Evolutionary conservation across 2,888 invertebrate genomes (phyloP).

Genomic region (Leptinotarsa rubiginosa): DNA sequence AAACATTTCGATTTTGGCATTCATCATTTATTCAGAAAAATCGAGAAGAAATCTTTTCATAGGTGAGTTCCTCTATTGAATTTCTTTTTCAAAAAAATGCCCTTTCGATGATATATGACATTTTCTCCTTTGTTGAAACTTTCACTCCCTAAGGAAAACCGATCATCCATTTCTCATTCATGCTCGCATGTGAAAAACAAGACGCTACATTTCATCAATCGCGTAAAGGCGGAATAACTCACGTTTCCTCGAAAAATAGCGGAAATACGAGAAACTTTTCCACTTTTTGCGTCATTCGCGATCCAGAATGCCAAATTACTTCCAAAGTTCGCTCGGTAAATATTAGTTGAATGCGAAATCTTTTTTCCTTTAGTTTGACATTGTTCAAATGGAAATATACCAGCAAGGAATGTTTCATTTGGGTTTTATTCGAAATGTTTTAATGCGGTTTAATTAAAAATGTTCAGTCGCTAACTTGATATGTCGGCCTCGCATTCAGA

Average conservation of each 20-base stretch:
- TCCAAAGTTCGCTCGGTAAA: conserved; percentile 9
- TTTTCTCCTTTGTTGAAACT: neutral
- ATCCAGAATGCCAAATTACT: conserved; percentile 5
- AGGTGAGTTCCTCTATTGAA: too few relatives aligned
- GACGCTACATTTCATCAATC: conserved; percentile 9
- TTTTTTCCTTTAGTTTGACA: neutral
- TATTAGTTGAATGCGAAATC: conserved; percentile 9
- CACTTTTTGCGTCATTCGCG: conserved; percentile 6
- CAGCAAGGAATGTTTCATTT: conserved; percentile 1
- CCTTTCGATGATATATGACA: neutral
- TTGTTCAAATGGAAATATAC: conserved; percentile 8
- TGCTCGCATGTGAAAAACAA: conserved; percentile 5
- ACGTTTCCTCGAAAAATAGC: conserved; percentile 2
- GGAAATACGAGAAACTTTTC: conserved; percentile 6
- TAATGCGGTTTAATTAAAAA: conserved; percentile 1
- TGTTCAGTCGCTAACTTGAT: neutral
- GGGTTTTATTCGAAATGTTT: neutral
- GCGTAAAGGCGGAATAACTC: conserved; percentile 10
- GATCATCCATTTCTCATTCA: neutral
- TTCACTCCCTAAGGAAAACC: neutral
- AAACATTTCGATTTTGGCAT: too few relatives aligned
- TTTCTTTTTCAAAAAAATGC: neutral
- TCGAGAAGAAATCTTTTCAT: too few relatives aligned
- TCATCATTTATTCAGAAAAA: too few relatives aligned
- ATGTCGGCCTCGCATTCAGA: neutral